phyloP scores from a whole-genome alignment of 2,888 invertebrate genomes.

The Synanthedon tipuliformis region DNA sequence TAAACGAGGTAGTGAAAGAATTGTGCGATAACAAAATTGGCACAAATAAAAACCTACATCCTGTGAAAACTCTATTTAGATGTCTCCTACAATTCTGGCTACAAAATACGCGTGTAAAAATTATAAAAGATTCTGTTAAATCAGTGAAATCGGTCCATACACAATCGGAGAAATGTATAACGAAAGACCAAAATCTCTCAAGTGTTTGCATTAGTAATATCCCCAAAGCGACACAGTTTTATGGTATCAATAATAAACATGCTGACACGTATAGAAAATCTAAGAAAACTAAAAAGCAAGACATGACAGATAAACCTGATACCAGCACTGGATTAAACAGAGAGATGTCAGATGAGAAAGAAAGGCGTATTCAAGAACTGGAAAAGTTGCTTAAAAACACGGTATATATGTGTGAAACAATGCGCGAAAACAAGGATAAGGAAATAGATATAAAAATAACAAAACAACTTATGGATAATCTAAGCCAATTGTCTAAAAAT shows the following conservation, averaged over 20 bases:
- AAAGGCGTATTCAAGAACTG: constrained; percentile 41
- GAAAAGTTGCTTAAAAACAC: constrained; percentile 49
- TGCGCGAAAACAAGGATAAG: constrained; percentile 18
- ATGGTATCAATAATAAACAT: constrained; percentile 13
- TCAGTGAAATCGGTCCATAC: constrained; percentile 26
- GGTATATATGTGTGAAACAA: constrained; percentile 40
- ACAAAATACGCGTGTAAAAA: constrained; percentile 25
- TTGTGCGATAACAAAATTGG: constrained; percentile 28
- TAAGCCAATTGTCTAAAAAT: constrained; percentile 22
- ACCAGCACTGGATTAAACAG: not conserved
- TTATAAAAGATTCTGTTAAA: constrained; percentile 22
- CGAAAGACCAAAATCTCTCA: constrained; percentile 37
- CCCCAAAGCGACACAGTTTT: constrained; percentile 36
- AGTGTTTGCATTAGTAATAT: constrained; percentile 18
- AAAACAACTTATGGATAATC: constrained; percentile 33
- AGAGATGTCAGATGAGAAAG: constrained; percentile 23
- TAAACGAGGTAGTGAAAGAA: constrained; percentile 38
- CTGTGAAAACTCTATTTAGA: constrained; percentile 41
- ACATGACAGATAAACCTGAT: not conserved
- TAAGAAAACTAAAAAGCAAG: not conserved
- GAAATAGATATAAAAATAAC: constrained; percentile 47
- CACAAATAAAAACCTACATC: constrained; percentile 22
- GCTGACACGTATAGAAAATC: not conserved
- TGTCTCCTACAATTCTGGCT: constrained; percentile 48
- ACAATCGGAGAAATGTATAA: constrained; percentile 33